Conservation (phyloP, 2,113 vertebrate species). For the Callipepla squamata region DNA sequence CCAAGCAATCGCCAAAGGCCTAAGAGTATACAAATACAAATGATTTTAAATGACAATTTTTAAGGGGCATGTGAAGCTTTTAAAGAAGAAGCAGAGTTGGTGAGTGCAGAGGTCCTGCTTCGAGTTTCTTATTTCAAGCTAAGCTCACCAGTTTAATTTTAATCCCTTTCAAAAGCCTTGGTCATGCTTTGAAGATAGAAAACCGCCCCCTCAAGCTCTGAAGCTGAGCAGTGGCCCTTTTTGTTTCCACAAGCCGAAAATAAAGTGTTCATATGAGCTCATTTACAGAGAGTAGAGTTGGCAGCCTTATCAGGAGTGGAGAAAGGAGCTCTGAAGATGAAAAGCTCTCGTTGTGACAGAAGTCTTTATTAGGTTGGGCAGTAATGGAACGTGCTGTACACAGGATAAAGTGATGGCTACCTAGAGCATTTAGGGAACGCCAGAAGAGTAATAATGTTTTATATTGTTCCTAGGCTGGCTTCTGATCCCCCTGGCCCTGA, state of each 20-base stretch:
- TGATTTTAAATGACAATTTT: neutral
- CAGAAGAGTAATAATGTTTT: conserved; percentile 69
- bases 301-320: conserved; percentile 81
- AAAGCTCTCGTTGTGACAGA: conserved; percentile 78
- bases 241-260: conserved; percentile 77
- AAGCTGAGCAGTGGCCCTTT: conserved; percentile 61
- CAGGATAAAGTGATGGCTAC: conserved; percentile 72
- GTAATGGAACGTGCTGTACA: conserved; percentile 72
- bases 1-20: conserved; percentile 19
- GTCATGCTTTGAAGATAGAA: conserved; percentile 76
- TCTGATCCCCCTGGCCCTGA: conserved; percentile 58
- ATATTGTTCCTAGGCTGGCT: conserved; percentile 59
- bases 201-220: conserved; percentile 51
- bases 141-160: conserved; percentile 59
- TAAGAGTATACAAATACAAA: conserved; percentile 40
- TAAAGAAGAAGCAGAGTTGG: conserved; percentile 13
- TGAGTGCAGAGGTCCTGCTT: neutral
- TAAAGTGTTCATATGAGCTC: conserved; percentile 79
- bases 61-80: neutral
- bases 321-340: conserved; percentile 80
- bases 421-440: conserved; percentile 74
- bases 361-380: conserved; percentile 84
- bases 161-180: conserved; percentile 72
- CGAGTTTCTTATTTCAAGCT: conserved; percentile 26
- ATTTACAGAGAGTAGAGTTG: conserved; percentile 80